These are phyloP conservation scores for Hirudinaria manillensis DNA, from an alignment of 2,888 invertebrate species.

Conservation along the genomic window DNA sequence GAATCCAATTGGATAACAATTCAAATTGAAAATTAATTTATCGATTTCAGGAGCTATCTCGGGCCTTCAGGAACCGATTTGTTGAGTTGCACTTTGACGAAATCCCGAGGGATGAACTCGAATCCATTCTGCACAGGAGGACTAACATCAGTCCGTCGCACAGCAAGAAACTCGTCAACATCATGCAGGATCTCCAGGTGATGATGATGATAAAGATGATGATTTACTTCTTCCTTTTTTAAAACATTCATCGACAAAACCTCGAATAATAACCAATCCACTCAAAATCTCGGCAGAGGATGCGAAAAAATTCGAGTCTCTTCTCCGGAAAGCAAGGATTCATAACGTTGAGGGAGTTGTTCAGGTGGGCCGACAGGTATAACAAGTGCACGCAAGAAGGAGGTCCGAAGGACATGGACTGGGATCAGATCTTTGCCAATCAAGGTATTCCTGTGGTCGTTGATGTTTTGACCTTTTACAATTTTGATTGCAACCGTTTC, in stretches of 20 bases:
- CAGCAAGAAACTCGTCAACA: slow-evolving; percentile 79
- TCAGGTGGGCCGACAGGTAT: slow-evolving; percentile 91
- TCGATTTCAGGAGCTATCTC: slow-evolving; percentile 69
- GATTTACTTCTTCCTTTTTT: not conserved
- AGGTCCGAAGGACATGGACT: slow-evolving; percentile 61
- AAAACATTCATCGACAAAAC: too few relatives aligned
- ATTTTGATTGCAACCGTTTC: not conserved
- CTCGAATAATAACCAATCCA: too few relatives aligned
- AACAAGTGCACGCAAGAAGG: slow-evolving; percentile 54
- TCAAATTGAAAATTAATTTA: not conserved
- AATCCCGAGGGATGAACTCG: slow-evolving; percentile 77
- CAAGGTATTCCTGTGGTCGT: slow-evolving; percentile 45
- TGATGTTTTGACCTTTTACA: slow-evolving; percentile 1
- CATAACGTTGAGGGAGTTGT: slow-evolving; percentile 87
- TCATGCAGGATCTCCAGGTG: slow-evolving; percentile 83
- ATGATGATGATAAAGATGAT: not conserved
- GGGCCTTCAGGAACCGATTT: slow-evolving; percentile 94
- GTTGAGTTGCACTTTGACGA: slow-evolving; percentile 93
- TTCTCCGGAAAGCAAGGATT: slow-evolving; percentile 84
- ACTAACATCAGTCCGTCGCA: slow-evolving; percentile 74
- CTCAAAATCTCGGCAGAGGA: slow-evolving; percentile 53
- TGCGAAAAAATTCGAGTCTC: slow-evolving; percentile 75
- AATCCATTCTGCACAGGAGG: slow-evolving; percentile 77
- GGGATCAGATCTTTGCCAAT: slow-evolving; percentile 92
- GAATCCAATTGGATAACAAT: too few relatives aligned